Evolutionary conservation across 2,797 vertebrate genomes (phyloP), one percentile per base, ranked within the genome.

Genomic region (Peromyscus aztecus): DNA sequence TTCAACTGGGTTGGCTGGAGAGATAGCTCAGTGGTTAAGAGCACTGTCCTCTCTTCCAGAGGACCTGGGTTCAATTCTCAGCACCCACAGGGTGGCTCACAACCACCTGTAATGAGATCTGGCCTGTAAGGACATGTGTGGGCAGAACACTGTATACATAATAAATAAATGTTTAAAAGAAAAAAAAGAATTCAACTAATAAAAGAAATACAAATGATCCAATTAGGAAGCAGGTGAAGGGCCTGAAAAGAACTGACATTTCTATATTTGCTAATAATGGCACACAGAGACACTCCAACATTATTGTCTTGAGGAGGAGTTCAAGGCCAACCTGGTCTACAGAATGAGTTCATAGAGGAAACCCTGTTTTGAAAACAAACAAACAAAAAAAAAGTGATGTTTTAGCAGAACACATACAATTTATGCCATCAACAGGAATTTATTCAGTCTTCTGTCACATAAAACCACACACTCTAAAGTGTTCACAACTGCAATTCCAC

Each of bases 401-500:
- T 83, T 92, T 88, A 94, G 82, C 43, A 57, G 91, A 40, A 81
- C 61, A 94, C 61, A 83, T 49, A 43, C 52, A 46, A 73, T 3
- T 29, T 37, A 77, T 94, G 94, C 94, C 94, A 94, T 11, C 27
- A n/a, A 90, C n/a, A 96, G 31, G 59, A 81, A 95, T 97, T 97
- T 98, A 95, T 97, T 97, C 97, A 98, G 97, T 97, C 46, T 96
- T 89, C 21, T 29, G 34, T 73, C 86, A 89, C 73, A n/a, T 43
- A 87, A 92, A 55, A 90, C 46, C 17, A 84, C 2, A 67, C 40
- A 83, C 14, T 90, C 71, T 77, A 59, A 71, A 49, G 29, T 88
- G n/a, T 88, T 65, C 59, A n/a, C 55, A 89, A 69, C 49, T 82
- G 27, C 34, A 69, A 11, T 84, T 94, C 75, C 57, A 94, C 3